Evolutionary conservation across 2,888 invertebrate species (phyloP).

Genomic region (Acanthopleura granulata): DNA sequence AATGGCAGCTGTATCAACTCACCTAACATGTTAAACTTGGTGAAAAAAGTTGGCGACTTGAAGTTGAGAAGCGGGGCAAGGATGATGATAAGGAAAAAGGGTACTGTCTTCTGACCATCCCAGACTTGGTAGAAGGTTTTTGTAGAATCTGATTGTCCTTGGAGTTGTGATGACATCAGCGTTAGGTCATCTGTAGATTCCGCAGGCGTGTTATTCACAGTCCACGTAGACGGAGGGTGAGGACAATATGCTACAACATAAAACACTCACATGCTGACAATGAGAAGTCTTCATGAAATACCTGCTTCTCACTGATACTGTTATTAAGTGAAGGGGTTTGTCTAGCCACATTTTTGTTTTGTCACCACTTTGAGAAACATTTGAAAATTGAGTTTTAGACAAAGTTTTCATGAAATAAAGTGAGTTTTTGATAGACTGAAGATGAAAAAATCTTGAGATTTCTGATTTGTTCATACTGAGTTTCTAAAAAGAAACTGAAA

Average conservation of each 20-base stretch:
- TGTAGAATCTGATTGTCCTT: background rate
- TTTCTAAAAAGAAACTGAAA: too few species aligned
- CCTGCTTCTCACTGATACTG: too few species aligned
- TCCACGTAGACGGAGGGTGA: background rate
- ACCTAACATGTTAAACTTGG: slow-evolving; percentile 92
- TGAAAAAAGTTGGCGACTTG: slow-evolving; percentile 89
- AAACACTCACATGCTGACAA: too few species aligned
- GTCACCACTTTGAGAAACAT: too few species aligned
- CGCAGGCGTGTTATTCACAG: background rate
- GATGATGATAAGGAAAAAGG: slow-evolving; percentile 81
- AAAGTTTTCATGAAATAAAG: too few species aligned
- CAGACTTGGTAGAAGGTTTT: slow-evolving; percentile 75
- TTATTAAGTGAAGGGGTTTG: too few species aligned
- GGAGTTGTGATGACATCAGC: background rate
- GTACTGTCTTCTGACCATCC: slow-evolving; percentile 84
- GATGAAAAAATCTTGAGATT: too few species aligned
- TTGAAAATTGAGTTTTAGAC: too few species aligned
- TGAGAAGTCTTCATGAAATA: too few species aligned
- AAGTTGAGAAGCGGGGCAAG: slow-evolving; percentile 88
- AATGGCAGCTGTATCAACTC: slow-evolving; percentile 57
- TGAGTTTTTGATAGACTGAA: too few species aligned
- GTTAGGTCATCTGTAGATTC: background rate
- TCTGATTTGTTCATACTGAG: too few species aligned
- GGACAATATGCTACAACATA: slow-evolving; percentile 4
- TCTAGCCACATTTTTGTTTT: too few species aligned